Evolutionary conservation across 2,797 vertebrate species (phyloP).

Genomic region (Liasis olivaceus): DNA sequence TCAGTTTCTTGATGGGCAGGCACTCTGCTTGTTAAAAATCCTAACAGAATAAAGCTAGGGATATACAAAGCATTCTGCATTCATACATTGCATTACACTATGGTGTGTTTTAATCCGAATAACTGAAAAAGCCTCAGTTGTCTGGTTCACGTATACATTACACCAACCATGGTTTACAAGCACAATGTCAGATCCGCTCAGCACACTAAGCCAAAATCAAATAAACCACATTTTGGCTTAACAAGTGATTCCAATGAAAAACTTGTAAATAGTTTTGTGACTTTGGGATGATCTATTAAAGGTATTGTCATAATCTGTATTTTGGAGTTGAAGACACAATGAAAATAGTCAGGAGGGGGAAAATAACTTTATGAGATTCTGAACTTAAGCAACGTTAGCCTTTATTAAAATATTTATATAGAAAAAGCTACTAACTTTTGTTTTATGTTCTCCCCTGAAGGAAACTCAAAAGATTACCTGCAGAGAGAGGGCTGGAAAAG

Average conservation of each 20-base stretch:
- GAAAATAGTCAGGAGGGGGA: neutral
- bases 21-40: neutral
- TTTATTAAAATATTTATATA: conserved; percentile 32
- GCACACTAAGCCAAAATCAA: neutral
- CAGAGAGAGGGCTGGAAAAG: conserved; percentile 15
- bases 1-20: neutral
- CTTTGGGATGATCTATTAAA: neutral
- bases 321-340: neutral
- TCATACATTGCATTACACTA: neutral
- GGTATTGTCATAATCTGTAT: neutral
- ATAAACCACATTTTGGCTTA: neutral
- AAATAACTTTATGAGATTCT: neutral
- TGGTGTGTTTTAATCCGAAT: neutral
- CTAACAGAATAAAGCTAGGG: neutral
- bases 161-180: neutral
- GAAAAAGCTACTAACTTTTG: neutral
- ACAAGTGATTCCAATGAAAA: neutral
- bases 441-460: neutral
- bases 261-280: neutral
- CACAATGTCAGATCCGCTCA: neutral
- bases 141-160: neutral
- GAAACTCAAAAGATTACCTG: conserved; percentile 41
- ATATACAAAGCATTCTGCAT: neutral
- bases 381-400: neutral
- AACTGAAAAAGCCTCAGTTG: neutral